Evolutionary conservation across 2,797 vertebrate species (phyloP).

Genomic region (Coreius guichenoti): DNA sequence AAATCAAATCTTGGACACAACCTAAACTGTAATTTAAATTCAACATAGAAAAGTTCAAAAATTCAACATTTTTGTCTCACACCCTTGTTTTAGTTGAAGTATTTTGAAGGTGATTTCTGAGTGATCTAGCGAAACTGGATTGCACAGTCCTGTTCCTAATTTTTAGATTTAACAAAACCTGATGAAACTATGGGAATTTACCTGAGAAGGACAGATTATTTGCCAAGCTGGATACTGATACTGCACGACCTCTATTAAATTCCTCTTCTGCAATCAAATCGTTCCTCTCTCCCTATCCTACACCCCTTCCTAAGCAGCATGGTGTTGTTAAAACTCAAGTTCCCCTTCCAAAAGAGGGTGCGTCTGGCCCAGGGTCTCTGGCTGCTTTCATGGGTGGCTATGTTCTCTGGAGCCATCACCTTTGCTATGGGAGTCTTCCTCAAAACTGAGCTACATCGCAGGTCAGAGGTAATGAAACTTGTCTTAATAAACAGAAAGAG

Average conservation of each 20-base stretch:
- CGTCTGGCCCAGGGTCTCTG: slow-evolving; percentile 96
- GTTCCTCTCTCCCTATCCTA: slow-evolving; percentile 33
- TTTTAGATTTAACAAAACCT: background rate
- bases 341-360: slow-evolving; percentile 91
- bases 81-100: background rate
- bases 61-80: background rate
- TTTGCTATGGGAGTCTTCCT: slow-evolving; percentile 93
- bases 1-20: background rate
- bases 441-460: slow-evolving; percentile 91
- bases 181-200: background rate
- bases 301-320: slow-evolving; percentile 71
- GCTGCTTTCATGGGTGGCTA: slow-evolving; percentile 95
- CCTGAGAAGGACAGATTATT: background rate
- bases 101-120: background rate
- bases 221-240: background rate
- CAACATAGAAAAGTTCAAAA: background rate
- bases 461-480: slow-evolving; percentile 81
- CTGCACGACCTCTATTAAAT: background rate
- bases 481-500: background rate
- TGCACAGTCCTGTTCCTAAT: background rate
- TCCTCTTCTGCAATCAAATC: background rate
- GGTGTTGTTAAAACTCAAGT: slow-evolving; percentile 90
- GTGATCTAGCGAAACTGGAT: background rate
- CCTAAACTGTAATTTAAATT: background rate
- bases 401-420: slow-evolving; percentile 86